Evolutionary conservation across 2,113 vertebrate species (phyloP).

Genomic region (Nothoprocta perdicaria): DNA sequence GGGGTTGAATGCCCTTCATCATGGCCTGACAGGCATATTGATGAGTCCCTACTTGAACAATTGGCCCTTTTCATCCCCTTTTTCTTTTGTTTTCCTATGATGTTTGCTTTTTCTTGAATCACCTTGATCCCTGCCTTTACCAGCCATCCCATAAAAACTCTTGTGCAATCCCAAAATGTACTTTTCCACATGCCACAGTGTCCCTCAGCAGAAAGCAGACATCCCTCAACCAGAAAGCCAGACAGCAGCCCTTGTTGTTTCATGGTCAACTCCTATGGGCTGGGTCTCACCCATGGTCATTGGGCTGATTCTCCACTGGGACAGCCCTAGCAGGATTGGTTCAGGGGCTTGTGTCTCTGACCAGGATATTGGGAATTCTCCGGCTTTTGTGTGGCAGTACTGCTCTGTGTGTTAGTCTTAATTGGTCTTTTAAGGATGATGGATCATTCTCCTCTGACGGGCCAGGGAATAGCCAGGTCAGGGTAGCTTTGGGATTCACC

Average conservation of each 20-base stretch:
- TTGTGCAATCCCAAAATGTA: not conserved
- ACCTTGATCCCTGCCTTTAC: not conserved
- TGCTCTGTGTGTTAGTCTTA: not conserved
- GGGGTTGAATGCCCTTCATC: too few species aligned
- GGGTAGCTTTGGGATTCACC: not conserved
- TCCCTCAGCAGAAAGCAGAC: not conserved
- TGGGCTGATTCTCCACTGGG: not conserved
- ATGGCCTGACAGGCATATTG: too few species aligned
- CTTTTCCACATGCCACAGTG: not conserved
- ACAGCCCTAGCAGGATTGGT: not conserved
- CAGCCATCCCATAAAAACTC: not conserved
- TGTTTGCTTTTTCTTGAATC: not conserved
- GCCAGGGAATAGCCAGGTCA: not conserved
- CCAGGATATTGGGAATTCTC: too few species aligned
- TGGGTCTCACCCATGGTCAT: not conserved
- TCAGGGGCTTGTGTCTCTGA: not conserved
- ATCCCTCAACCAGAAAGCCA: not conserved
- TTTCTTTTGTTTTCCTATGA: not conserved
- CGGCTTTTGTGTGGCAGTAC: not conserved
- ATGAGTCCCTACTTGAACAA: too few species aligned
- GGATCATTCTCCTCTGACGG: not conserved
- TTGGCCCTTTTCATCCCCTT: too few species aligned
- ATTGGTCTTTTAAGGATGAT: not conserved
- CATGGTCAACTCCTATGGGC: not conserved
- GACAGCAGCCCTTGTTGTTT: not conserved